These are phyloP conservation scores for Campylomormyrus numenius DNA, from an alignment of 2,113 vertebrate genomes.

Conservation along the genomic window DNA sequence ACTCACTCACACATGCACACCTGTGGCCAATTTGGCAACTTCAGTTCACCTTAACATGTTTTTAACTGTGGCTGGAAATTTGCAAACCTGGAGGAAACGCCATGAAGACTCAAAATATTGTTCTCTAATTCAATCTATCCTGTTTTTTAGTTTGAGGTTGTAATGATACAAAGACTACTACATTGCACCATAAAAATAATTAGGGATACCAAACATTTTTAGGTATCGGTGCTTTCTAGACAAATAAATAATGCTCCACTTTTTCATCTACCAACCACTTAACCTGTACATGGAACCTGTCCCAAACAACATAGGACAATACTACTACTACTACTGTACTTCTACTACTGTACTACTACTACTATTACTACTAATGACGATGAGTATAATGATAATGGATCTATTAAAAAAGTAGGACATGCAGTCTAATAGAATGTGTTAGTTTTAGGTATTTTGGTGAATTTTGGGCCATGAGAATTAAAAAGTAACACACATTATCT, in stretches of 20 bases:
- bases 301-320: not conserved
- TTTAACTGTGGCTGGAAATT: not conserved
- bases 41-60: too few relatives aligned
- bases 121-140: not conserved
- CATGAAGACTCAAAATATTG: not conserved
- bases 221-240: not conserved
- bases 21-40: not conserved
- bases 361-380: not conserved
- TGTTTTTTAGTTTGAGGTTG: not conserved
- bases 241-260: not conserved
- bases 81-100: not conserved
- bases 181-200: not conserved
- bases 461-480: not conserved
- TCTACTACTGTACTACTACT: not conserved
- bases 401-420: not conserved
- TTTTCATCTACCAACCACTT: not conserved
- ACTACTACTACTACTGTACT: not conserved
- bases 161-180: not conserved
- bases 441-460: not conserved
- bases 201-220: not conserved
- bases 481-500: not conserved
- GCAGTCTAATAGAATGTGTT: not conserved
- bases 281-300: not conserved
- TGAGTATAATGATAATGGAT: not conserved
- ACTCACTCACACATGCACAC: not conserved